A percentile compares a stretch with the other conserved stretches of the same genome.
Conservation (phyloP, 1,140 invertebrate genomes). For the Drosophila novamexicana region DNA sequence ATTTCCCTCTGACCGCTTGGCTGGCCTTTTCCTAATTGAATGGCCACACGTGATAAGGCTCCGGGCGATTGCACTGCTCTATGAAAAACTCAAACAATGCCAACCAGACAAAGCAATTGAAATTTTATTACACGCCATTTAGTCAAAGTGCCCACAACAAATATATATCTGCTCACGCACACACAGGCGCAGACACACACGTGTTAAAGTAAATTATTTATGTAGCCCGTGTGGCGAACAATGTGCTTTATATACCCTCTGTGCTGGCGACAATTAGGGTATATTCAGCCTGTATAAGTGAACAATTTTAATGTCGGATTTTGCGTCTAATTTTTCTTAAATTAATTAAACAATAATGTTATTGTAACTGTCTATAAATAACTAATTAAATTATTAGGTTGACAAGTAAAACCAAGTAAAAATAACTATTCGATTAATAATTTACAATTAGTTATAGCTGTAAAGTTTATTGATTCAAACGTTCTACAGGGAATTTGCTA, state of each 20-base stretch:
- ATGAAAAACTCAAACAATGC: slow-evolving; percentile 47
- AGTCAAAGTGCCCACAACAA: slow-evolving; percentile 61
- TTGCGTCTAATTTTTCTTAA: too few species aligned
- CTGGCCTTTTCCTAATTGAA: slow-evolving; percentile 40
- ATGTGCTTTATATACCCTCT: slow-evolving; percentile 46
- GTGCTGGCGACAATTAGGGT: not conserved
- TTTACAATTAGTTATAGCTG: too few species aligned
- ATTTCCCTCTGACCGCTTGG: not conserved
- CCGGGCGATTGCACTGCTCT: slow-evolving; percentile 9
- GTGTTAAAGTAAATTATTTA: slow-evolving; percentile 65
- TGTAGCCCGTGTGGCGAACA: slow-evolving; percentile 51
- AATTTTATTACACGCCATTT: slow-evolving; percentile 77
- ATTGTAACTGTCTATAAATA: too few species aligned
- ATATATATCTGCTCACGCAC: slow-evolving; percentile 12
- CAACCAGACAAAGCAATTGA: slow-evolving; percentile 73
- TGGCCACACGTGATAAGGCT: slow-evolving; percentile 37
- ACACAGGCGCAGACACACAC: slow-evolving; percentile 8
- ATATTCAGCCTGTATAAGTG: not conserved
- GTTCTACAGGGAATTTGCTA: slow-evolving; percentile 7
- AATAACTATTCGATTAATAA: too few species aligned
- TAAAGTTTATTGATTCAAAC: too few species aligned
- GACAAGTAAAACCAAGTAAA: too few species aligned
- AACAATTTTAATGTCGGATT: too few species aligned
- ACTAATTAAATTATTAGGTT: too few species aligned
- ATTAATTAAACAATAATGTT: too few species aligned